Conservation (phyloP, 2,113 vertebrate species). For the Calyptommatus sinebrachiatus region DNA sequence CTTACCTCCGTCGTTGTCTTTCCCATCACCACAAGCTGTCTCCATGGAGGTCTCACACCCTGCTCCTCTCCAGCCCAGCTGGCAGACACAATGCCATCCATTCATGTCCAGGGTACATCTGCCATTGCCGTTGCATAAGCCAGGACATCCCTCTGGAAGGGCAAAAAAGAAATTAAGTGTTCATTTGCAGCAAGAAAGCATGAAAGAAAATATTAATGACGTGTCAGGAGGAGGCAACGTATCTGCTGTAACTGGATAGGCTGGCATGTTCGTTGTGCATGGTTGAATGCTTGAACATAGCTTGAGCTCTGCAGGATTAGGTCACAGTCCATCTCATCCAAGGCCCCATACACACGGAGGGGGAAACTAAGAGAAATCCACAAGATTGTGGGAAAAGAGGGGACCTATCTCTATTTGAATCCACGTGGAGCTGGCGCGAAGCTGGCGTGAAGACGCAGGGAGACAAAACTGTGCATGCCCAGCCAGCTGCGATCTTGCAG, state of each 20-base stretch:
- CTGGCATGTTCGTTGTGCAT: neutral
- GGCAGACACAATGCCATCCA: conserved; percentile 97
- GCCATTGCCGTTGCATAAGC: conserved; percentile 95
- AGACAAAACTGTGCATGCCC: no score
- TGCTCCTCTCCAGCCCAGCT: conserved; percentile 95
- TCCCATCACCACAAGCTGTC: conserved; percentile 90
- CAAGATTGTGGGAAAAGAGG: no score
- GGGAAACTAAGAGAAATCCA: no score
- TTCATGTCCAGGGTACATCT: conserved; percentile 94
- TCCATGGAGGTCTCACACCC: conserved; percentile 98
- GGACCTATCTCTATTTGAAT: no score
- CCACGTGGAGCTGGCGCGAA: no score
- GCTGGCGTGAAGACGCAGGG: no score
- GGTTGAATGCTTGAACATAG: conserved; percentile 2
- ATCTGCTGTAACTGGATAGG: neutral
- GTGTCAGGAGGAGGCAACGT: conserved; percentile 3
- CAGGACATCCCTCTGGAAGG: conserved; percentile 94
- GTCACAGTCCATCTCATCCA: no score
- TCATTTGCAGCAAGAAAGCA: rapidly evolving
- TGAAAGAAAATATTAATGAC: neutral
- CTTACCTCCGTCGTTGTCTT: conserved; percentile 98
- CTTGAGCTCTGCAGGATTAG: no score
- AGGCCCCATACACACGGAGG: no score
- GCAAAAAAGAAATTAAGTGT: conserved; percentile 41
- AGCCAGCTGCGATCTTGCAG: no score